Evolutionary conservation across 2,888 invertebrate genomes (phyloP).

Genomic region (Platyscelio sp.): DNA sequence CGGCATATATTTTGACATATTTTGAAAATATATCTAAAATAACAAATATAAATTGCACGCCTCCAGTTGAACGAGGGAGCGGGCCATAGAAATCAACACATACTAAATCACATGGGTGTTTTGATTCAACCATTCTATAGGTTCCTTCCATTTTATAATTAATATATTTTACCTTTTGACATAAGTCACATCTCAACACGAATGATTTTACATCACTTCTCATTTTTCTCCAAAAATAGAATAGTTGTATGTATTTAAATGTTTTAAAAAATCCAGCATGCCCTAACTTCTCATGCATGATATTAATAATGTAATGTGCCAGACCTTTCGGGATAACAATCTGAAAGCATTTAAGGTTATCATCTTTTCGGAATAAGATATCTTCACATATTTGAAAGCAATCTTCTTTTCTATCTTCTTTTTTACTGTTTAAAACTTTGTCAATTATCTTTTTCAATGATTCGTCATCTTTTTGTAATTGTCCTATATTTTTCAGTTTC

Average conservation of each 20-base stretch:
- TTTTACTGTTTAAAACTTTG: too few relatives aligned
- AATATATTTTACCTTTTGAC: background rate
- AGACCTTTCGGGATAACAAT: background rate
- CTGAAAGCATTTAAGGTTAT: background rate
- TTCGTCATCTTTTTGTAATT: background rate
- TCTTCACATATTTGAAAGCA: background rate
- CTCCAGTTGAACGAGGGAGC: background rate
- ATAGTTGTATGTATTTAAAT: conserved; percentile 42
- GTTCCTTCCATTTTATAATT: conserved; percentile 29
- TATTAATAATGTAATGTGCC: background rate
- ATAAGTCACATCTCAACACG: conserved; percentile 30
- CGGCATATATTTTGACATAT: conserved; percentile 6
- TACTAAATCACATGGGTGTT: background rate
- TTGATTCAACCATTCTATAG: conserved; percentile 5
- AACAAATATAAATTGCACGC: conserved; percentile 35
- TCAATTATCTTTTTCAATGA: background rate
- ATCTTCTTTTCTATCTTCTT: background rate
- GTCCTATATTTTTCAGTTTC: background rate
- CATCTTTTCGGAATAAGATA: background rate
- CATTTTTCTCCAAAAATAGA: conserved; percentile 66
- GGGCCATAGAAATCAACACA: conserved; percentile 43
- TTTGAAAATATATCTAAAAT: conserved; percentile 24
- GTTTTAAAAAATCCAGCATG: conserved; percentile 54
- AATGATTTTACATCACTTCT: conserved; percentile 29
- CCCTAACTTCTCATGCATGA: conserved; percentile 13